phyloP scores from a whole-genome alignment of 2,113 vertebrate species.

The Jaculus jaculus region DNA sequence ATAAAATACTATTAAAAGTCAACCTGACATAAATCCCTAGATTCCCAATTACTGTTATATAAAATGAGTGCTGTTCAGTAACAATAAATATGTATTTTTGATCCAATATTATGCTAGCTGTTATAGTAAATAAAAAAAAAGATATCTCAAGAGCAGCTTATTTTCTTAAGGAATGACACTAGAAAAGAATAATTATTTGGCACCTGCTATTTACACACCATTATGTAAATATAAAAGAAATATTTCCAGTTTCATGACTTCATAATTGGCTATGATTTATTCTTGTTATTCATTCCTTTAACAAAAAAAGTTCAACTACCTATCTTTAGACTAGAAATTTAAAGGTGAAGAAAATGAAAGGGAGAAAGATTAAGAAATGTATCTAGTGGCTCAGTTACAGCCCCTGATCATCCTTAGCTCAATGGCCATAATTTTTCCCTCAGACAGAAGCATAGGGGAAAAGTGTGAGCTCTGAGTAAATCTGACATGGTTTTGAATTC shows the following conservation, averaged over 20 bases:
- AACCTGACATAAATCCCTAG: neutral
- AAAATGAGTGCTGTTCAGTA: neutral
- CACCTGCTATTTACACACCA: neutral
- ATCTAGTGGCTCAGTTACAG: neutral
- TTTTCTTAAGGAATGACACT: neutral
- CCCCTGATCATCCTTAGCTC: neutral
- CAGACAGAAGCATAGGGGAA: neutral
- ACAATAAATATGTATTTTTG: conserved; percentile 21
- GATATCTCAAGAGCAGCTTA: neutral
- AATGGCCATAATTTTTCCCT: neutral
- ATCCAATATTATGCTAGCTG: neutral
- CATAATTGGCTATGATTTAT: neutral
- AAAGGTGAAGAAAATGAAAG: conserved; percentile 16
- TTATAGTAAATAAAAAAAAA: conserved; percentile 49
- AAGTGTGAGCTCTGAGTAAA: neutral
- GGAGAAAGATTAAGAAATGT: neutral
- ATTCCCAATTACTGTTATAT: neutral
- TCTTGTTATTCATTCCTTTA: neutral
- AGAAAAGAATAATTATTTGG: conserved; percentile 30
- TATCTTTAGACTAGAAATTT: neutral
- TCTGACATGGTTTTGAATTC: conserved; percentile 31
- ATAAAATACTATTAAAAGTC: neutral
- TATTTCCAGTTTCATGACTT: neutral
- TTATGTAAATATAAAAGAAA: neutral
- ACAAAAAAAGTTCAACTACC: neutral